Evolutionary conservation across 2,797 vertebrate species (phyloP).

Genomic region (Coregonus ussuriensis): DNA sequence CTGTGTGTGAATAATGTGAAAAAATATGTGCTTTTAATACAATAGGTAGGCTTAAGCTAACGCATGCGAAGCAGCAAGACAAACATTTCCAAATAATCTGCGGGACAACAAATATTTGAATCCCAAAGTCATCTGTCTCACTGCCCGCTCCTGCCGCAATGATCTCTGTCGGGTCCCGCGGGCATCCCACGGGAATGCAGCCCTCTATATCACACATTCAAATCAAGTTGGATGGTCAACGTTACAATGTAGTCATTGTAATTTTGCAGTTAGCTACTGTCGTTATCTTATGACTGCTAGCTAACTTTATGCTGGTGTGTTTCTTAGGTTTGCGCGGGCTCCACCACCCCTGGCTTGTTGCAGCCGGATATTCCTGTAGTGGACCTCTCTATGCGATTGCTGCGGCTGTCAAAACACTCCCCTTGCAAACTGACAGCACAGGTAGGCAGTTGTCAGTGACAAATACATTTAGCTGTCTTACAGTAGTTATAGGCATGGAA

Average conservation of each 20-base stretch:
- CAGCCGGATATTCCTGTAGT: slow-evolving; percentile 24
- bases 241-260: neutral
- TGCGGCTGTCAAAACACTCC: slow-evolving; percentile 30
- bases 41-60: no score
- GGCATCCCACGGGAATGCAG: no score
- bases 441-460: slow-evolving; percentile 25
- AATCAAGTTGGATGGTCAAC: no score
- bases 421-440: slow-evolving; percentile 25
- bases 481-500: neutral
- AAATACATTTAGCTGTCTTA: neutral
- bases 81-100: no score
- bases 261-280: neutral
- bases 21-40: no score
- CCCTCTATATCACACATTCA: no score
- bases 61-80: no score
- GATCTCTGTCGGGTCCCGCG: no score
- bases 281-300: neutral
- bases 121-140: no score
- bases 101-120: no score
- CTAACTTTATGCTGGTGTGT: neutral
- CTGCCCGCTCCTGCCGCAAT: no score
- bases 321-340: slow-evolving; percentile 65
- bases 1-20: no score
- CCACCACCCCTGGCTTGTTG: slow-evolving; percentile 32
- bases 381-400: slow-evolving; percentile 55